Base-by-base conservation (phyloP, 2,797 vertebrate genomes). In the Xyrichtys novacula region DNA sequence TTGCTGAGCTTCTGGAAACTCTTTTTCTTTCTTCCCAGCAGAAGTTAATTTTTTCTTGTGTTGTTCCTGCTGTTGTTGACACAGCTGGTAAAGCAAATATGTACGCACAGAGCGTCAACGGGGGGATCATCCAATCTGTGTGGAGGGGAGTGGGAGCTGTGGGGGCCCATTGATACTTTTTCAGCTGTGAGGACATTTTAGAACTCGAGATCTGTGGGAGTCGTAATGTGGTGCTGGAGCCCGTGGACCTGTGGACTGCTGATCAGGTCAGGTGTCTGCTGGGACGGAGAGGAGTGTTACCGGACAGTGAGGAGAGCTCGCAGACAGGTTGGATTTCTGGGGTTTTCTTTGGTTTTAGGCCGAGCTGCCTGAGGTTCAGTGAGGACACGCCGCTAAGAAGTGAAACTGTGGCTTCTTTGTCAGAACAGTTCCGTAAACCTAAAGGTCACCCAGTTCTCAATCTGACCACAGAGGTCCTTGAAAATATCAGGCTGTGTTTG, bases 31-130 rank as follows among this genome's bases (percentile, higher is more conserved):
- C 50, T 43, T 53, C 74, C 61, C 19, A 7, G 78, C 60, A 62
- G 9, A 71, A 76, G 89, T 92, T 90, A 87, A 91, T 90, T 76
- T 88, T 89, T 77, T 68, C 87, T 62, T 67, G 76, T 83, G 78
- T 81, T 79, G 76, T 83, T 82, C 83, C 66, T 36, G 1, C 6
- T 3, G 22, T 68, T 92, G 85, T 92, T 92, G 88, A 92, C 90
- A 59, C 90, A 90, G 89, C 86, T 90, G 88, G 68, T 64, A 78
- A 63, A 83, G 91, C 86, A 85, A 90, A 91, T 68, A 84, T 60
- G 53, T 34, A 4, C 0, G 17, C 44, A 48, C 50, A 16, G 62
- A 54, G 54, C 19, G 31, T 10, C 40, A 3, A 23, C 3, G 10
- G 54, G 52, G 59, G 52, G 56, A 31, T 59, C 34, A n/a, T 23